Percentiles rank a stretch among this genome's conserved stretches.
These are phyloP conservation scores for Plutomurus gul DNA, from an alignment of 1,140 invertebrate species.

Conservation along the genomic window DNA sequence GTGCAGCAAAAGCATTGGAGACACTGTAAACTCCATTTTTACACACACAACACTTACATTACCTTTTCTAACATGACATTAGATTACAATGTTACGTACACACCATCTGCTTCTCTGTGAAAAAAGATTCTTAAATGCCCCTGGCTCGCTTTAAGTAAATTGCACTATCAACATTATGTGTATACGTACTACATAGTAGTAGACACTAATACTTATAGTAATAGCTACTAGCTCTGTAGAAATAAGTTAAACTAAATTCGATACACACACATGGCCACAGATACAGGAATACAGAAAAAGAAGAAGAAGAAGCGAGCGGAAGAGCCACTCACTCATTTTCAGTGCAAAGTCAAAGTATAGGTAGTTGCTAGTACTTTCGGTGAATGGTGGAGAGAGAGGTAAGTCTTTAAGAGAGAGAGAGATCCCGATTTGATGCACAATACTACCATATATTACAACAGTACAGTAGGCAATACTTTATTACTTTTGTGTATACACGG, in stretches of 20 bases:
- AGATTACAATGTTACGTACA: neutral
- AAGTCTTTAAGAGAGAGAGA: neutral
- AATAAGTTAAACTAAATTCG: constrained; percentile 23
- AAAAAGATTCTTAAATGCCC: constrained; percentile 27
- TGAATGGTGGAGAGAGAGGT: too few species aligned
- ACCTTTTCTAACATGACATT: neutral
- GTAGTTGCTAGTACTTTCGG: too few species aligned
- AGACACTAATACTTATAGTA: too few species aligned
- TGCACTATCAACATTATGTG: too few species aligned
- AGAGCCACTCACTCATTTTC: neutral
- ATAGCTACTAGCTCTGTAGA: too few species aligned
- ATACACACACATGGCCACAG: neutral
- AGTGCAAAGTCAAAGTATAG: too few species aligned
- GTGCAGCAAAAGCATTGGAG: too few species aligned
- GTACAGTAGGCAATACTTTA: neutral
- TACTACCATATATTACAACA: too few species aligned
- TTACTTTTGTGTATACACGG: neutral
- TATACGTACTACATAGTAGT: too few species aligned
- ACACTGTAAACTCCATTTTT: neutral
- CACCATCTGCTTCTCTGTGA: constrained; percentile 1
- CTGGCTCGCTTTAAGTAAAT: constrained; percentile 1
- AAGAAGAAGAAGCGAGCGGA: neutral
- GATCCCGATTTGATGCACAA: neutral
- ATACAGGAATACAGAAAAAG: neutral
- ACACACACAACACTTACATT: neutral